Percentiles rank a stretch among this genome's conserved stretches.
phyloP scores from a whole-genome alignment of 2,113 vertebrate species.

The Penelope pileata region DNA sequence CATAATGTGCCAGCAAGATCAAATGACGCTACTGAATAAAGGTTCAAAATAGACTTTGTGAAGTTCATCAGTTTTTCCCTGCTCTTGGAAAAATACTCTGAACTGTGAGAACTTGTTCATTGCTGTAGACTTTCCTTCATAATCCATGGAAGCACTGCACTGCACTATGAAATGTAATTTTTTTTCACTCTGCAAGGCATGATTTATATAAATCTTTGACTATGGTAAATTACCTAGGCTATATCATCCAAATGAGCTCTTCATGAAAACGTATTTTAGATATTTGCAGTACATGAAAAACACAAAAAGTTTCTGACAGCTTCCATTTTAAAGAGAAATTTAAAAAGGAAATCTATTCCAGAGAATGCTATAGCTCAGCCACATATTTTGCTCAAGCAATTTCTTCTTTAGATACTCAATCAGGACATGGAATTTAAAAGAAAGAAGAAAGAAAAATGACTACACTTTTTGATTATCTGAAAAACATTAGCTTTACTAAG shows the following conservation, averaged over 20 bases:
- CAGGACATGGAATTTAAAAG: background rate
- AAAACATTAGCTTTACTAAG: background rate
- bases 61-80: background rate
- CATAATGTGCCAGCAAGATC: background rate
- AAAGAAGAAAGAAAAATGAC: no score
- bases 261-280: background rate
- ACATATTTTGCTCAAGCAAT: background rate
- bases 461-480: background rate
- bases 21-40: background rate
- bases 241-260: accelerated
- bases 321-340: background rate
- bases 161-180: background rate
- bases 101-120: background rate
- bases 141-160: background rate
- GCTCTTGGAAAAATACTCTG: background rate
- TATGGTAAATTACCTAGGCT: background rate
- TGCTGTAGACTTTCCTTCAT: background rate
- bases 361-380: background rate
- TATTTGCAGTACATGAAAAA: background rate
- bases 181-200: background rate
- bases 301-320: background rate
- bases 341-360: background rate
- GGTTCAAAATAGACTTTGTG: background rate
- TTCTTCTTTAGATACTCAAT: background rate
- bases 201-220: background rate